Percentiles rank a stretch among this genome's conserved stretches.
These are phyloP conservation scores for Orthosia cruda DNA, from an alignment of 2,888 invertebrate species.

Conservation along the genomic window DNA sequence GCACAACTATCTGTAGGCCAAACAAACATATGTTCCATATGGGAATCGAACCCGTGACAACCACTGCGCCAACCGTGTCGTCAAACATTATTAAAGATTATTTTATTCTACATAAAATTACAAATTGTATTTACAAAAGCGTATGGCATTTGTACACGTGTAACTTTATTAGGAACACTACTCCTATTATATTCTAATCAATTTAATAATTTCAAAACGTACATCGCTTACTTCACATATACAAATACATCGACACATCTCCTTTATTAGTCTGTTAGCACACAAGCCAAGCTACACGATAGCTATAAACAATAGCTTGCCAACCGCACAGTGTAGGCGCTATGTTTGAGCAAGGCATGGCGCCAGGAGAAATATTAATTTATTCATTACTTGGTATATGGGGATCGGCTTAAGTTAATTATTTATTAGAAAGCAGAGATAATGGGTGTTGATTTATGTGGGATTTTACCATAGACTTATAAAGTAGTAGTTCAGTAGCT, in stretches of 20 bases:
- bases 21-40: too few relatives aligned
- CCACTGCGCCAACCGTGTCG: too few relatives aligned
- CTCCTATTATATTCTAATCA: too few relatives aligned
- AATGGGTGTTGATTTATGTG: not conserved
- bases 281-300: conserved; percentile 29
- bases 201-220: not conserved
- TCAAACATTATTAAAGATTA: too few relatives aligned
- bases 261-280: conserved; percentile 23
- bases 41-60: too few relatives aligned
- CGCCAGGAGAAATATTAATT: conserved; percentile 44
- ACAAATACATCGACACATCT: not conserved
- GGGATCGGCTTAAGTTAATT: not conserved
- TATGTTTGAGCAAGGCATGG: conserved; percentile 38
- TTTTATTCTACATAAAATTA: too few relatives aligned
- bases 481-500: not conserved
- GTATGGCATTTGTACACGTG: too few relatives aligned
- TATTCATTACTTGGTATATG: conserved; percentile 29
- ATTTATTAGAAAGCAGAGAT: conserved; percentile 18
- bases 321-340: conserved; percentile 19
- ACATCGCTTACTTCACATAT: not conserved
- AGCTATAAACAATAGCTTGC: conserved; percentile 38
- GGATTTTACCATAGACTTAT: not conserved
- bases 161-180: too few relatives aligned
- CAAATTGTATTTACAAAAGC: too few relatives aligned
- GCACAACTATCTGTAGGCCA: too few relatives aligned